These are phyloP conservation scores for Pollicipes pollicipes DNA, from an alignment of 1,140 invertebrate species.

Conservation along the genomic window DNA sequence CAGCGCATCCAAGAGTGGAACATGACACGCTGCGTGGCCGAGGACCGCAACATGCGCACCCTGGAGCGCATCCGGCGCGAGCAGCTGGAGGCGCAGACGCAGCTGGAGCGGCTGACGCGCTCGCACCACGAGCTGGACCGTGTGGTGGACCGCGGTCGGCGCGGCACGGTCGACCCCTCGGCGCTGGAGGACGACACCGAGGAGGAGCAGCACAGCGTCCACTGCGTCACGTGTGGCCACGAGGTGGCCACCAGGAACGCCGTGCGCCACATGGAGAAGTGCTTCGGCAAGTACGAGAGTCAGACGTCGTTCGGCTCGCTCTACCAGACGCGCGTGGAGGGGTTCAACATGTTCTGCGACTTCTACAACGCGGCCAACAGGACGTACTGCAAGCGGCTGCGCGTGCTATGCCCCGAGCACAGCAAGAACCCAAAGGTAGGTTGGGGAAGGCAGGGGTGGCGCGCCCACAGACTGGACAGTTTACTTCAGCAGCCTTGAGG, in stretches of 20 bases:
- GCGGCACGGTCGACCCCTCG: conserved; percentile 38
- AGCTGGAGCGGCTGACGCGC: conserved; percentile 26
- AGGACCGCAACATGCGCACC: conserved; percentile 63
- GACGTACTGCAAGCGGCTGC: conserved; percentile 88
- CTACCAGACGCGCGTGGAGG: conserved; percentile 84
- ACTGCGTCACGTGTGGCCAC: conserved; percentile 91
- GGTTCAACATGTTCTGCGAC: conserved; percentile 94
- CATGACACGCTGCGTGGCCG: conserved; percentile 66
- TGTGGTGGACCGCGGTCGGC: conserved; percentile 53
- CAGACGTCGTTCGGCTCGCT: conserved; percentile 90
- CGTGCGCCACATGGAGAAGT: conserved; percentile 86
- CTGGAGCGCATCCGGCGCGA: conserved; percentile 64
- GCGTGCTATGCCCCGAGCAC: conserved; percentile 93
- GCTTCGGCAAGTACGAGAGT: conserved; percentile 92
- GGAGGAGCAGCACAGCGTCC: conserved; percentile 47
- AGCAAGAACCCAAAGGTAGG: conserved; percentile 83
- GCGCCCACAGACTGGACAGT: too few species aligned
- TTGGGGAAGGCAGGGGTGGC: conserved; percentile 3
- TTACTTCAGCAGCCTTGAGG: too few species aligned
- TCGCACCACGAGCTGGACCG: conserved; percentile 11
- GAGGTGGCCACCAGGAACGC: conserved; percentile 60
- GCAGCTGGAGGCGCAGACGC: conserved; percentile 50
- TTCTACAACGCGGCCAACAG: conserved; percentile 74
- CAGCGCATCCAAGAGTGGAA: conserved; percentile 89
- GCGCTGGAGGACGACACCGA: conserved; percentile 48